A percentile compares a stretch with the other conserved stretches of the same genome.
phyloP scores from a whole-genome alignment of 2,888 invertebrate genomes.

The Idaea straminata region DNA sequence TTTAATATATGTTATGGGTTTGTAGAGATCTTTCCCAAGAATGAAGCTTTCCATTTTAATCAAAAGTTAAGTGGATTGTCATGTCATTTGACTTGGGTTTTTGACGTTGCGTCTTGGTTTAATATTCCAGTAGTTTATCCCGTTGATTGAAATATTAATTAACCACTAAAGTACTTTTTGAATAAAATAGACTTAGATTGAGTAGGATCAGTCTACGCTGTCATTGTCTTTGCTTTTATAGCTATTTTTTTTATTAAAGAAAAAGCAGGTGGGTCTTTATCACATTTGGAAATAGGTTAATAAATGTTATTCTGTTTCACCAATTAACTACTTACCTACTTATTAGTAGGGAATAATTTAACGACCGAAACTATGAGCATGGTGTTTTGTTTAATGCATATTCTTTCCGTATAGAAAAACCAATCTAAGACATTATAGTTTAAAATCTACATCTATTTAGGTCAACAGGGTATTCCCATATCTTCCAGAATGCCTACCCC shows the following conservation, averaged over 20 bases:
- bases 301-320: neutral
- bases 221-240: neutral
- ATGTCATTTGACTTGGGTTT: slow-evolving; percentile 42
- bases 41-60: slow-evolving; percentile 21
- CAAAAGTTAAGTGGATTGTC: slow-evolving; percentile 42
- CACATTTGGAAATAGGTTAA: neutral
- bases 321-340: neutral
- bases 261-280: neutral
- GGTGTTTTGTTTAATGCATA: too few species aligned
- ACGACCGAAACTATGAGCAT: neutral
- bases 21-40: neutral
- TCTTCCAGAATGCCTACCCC: too few species aligned
- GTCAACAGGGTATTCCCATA: too few species aligned
- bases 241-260: neutral
- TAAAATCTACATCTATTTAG: too few species aligned
- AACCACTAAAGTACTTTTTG: slow-evolving; percentile 14
- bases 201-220: slow-evolving; percentile 12
- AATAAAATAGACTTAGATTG: slow-evolving; percentile 16
- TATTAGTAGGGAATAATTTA: neutral
- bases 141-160: slow-evolving; percentile 35
- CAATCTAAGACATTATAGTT: too few species aligned
- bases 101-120: slow-evolving; percentile 37
- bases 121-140: slow-evolving; percentile 32
- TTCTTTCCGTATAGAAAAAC: too few species aligned
- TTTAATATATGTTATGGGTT: neutral